Evolutionary conservation across 2,113 vertebrate species (phyloP).

Genomic region (Epinephelus moara): DNA sequence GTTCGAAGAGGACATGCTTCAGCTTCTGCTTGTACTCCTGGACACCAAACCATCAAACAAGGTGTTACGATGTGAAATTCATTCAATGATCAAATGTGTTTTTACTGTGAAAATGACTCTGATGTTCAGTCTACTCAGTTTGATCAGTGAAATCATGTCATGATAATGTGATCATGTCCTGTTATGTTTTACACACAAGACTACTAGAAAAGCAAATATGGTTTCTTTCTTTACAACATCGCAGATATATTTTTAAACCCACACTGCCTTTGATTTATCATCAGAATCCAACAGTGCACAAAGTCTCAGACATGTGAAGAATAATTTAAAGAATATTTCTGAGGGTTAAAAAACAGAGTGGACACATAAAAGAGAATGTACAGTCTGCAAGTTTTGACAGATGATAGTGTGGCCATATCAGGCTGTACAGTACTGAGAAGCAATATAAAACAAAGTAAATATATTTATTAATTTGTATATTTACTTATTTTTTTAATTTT

Average conservation of each 20-base stretch:
- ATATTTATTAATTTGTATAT: background rate
- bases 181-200: background rate
- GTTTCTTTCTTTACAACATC: background rate
- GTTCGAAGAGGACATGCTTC: constrained; percentile 64
- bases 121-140: too few relatives aligned
- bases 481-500: background rate
- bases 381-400: background rate
- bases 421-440: background rate
- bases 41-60: fast-evolving
- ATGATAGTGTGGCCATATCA: background rate
- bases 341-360: background rate
- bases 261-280: background rate
- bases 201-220: background rate
- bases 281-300: background rate
- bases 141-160: too few relatives aligned
- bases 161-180: background rate
- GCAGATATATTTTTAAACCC: background rate
- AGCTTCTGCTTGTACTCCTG: constrained; percentile 78
- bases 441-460: background rate
- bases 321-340: background rate
- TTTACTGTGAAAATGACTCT: background rate
- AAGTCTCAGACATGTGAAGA: background rate
- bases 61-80: too few relatives aligned
- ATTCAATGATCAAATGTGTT: background rate
- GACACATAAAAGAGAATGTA: background rate